Conservation (phyloP, 2,797 vertebrate species). For the Sibirionetta formosa region DNA sequence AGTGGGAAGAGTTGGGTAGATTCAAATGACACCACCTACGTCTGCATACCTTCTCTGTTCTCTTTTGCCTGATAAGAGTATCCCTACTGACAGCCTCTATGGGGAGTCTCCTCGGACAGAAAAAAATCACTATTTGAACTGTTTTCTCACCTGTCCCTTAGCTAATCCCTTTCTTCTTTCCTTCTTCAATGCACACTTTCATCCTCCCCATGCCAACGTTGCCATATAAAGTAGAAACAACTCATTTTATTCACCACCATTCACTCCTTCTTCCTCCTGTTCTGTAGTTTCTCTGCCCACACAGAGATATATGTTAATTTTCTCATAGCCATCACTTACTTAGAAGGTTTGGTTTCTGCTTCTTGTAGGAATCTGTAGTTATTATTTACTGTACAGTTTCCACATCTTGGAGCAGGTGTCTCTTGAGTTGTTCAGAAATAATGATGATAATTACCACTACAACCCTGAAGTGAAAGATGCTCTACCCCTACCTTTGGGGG, state of each 20-base stretch:
- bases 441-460: neutral
- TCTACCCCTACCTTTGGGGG: too few relatives aligned
- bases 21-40: too few relatives aligned
- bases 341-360: neutral
- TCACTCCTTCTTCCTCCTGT: neutral
- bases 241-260: fast-evolving
- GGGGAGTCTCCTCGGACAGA: neutral
- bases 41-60: neutral
- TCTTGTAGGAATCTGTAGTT: neutral
- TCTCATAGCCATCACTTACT: neutral
- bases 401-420: neutral
- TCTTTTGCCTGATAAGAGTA: neutral
- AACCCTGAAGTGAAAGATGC: neutral
- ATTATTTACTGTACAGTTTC: neutral
- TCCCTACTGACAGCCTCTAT: fast-evolving
- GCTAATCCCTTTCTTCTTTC: neutral
- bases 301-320: neutral
- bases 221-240: neutral
- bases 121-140: neutral
- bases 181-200: neutral
- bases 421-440: neutral
- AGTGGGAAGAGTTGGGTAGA: fast-evolving
- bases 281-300: neutral
- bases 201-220: neutral
- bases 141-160: neutral